Base-by-base conservation (phyloP, 2,888 invertebrate genomes). In the Drosophila histrio region DNA sequence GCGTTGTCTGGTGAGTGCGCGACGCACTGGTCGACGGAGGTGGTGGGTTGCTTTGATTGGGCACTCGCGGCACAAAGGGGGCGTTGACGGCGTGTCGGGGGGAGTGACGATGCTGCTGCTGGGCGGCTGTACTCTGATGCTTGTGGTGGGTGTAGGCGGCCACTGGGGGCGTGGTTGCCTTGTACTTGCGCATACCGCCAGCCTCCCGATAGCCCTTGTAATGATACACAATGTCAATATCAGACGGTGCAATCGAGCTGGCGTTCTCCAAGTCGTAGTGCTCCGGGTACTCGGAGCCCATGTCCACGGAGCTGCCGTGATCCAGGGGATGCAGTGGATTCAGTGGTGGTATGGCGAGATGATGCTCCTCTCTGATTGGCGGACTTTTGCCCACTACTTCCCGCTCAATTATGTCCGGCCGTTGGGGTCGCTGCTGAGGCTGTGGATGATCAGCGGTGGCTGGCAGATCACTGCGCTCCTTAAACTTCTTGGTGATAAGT, bases 191-290 rank as follows among this genome's bases (percentile, higher is more conserved):
- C 67, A 96, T 94, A 1, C 97, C 97, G 2, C 94, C 95, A 44
- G 95, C 95, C 92, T 98, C 97, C 22, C 98, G 93, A 91, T 97
- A 98, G 9, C 96, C 97, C 93, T 98, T 98, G 90, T 99, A 99
- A 91, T 99, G 98, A 88, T 97, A 97, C 9, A 98, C 97, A 71
- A 99, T 97, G 90, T 99, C 98, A 75, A 98, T 98, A 90, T 99
- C 99, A 2, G 98, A 98, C 0, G 99, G 98, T 0, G 99, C 99
- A 78, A 99, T 98, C 0, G 98, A 98, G 91, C 98, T 98, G 1
- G 98, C 98, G 92, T 98, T 98, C 92, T 99, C 99, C 68, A 99
- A 93, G 91, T 99, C 98, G 90, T 99, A 99, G 90, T 98, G 97
- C 90, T 98, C 98, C 0, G 97, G 97, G 68, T 95, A 93, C 89